Conservation (phyloP, 2,797 vertebrate genomes). For the Cuniculus paca region DNA sequence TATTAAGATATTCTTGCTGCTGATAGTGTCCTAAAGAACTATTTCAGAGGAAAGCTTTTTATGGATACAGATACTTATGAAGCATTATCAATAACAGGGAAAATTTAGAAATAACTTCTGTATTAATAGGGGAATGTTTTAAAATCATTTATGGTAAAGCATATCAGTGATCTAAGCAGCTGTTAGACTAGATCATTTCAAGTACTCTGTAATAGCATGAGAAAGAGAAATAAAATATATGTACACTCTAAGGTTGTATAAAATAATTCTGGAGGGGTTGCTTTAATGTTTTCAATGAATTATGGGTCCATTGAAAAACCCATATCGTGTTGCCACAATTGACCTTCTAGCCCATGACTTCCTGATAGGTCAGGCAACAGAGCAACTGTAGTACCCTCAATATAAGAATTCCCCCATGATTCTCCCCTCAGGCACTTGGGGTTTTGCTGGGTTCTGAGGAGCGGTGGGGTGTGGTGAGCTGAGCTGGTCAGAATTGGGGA, state of each 20-base stretch:
- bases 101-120: background rate
- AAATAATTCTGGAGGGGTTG: background rate
- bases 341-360: background rate
- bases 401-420: background rate
- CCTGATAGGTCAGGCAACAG: background rate
- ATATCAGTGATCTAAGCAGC: background rate
- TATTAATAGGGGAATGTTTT: background rate
- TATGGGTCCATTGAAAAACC: background rate
- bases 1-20: slow-evolving; percentile 13
- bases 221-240: background rate
- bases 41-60: slow-evolving; percentile 12
- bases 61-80: background rate
- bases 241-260: background rate
- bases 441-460: background rate
- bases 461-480: background rate
- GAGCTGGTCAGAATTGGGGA: background rate
- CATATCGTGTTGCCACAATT: background rate
- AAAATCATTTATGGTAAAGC: background rate
- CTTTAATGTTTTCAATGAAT: background rate
- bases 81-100: background rate
- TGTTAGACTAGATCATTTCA: background rate
- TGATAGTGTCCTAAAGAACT: slow-evolving; percentile 9
- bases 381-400: background rate
- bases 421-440: background rate
- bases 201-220: background rate